phyloP scores from a whole-genome alignment of 2,797 vertebrate species.

The Peromyscus nudipes region DNA sequence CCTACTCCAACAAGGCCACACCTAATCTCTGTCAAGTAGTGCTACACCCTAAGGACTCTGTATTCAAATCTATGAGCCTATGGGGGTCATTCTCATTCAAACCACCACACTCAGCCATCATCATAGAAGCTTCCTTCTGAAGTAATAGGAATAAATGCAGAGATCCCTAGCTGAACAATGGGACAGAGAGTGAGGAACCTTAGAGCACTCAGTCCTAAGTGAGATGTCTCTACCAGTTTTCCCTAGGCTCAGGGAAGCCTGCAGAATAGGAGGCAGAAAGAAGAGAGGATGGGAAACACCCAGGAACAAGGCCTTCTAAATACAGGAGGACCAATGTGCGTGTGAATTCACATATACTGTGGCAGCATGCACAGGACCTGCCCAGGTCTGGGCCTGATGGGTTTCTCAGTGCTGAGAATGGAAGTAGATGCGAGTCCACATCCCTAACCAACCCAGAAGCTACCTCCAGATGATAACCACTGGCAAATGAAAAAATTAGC shows the following conservation, averaged over 20 bases:
- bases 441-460: not conserved
- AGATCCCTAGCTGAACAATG: not conserved
- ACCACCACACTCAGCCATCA: not conserved
- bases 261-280: not conserved
- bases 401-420: not conserved
- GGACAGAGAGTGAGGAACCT: not conserved
- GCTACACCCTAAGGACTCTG: not conserved
- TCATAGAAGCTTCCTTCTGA: not conserved
- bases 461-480: not conserved
- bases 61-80: not conserved
- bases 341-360: not conserved
- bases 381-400: not conserved
- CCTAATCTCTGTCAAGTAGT: not conserved
- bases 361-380: not conserved
- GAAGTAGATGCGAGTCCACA: not conserved
- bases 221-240: not conserved
- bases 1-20: not conserved
- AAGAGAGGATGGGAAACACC: not conserved
- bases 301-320: not conserved
- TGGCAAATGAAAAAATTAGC: not conserved
- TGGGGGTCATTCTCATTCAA: not conserved
- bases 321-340: not conserved
- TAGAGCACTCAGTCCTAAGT: not conserved
- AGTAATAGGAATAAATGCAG: not conserved
- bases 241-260: not conserved